phyloP scores from a whole-genome alignment of 2,888 invertebrate genomes.

The Diabrotica balteata region DNA sequence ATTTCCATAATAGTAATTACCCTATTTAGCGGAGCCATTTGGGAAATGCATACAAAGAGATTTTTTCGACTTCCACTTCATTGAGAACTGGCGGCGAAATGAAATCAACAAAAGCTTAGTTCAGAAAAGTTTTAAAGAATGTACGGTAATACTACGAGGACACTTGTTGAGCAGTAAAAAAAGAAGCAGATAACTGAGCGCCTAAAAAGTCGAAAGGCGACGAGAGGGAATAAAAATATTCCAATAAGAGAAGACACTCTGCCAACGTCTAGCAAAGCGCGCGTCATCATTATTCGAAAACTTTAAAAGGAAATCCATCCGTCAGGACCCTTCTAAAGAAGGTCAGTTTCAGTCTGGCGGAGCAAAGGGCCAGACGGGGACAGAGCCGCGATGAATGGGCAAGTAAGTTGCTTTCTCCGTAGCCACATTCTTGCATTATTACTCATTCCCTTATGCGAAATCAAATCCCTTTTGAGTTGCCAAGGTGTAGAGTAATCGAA shows the following conservation, averaged over 20 bases:
- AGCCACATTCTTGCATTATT: slow-evolving; percentile 40
- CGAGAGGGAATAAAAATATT: slow-evolving; percentile 37
- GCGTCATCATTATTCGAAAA: slow-evolving; percentile 43
- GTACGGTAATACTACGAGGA: background rate
- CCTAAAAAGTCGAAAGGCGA: slow-evolving; percentile 13
- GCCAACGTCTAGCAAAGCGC: slow-evolving; percentile 4
- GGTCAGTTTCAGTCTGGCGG: slow-evolving; percentile 36
- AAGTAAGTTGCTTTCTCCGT: slow-evolving; percentile 36
- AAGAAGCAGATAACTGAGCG: slow-evolving; percentile 20
- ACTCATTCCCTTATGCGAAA: slow-evolving; percentile 45
- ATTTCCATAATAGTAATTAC: no score
- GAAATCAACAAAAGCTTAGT: no score
- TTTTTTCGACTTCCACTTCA: no score
- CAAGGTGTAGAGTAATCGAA: slow-evolving; percentile 39
- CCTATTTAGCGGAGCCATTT: no score
- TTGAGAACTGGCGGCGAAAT: no score
- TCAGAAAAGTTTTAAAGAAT: no score
- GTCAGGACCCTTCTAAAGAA: slow-evolving; percentile 37
- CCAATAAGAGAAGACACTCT: slow-evolving; percentile 39
- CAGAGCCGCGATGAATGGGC: slow-evolving; percentile 42
- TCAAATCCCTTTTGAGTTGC: slow-evolving; percentile 41
- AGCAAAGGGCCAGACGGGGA: slow-evolving; percentile 39
- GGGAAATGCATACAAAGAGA: no score
- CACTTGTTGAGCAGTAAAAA: slow-evolving; percentile 36
- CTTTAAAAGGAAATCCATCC: slow-evolving; percentile 41